Percentiles rank a stretch among this genome's conserved stretches.
Evolutionary conservation across 1,140 invertebrate species (phyloP).

Genomic region (Onthophagus taurus): DNA sequence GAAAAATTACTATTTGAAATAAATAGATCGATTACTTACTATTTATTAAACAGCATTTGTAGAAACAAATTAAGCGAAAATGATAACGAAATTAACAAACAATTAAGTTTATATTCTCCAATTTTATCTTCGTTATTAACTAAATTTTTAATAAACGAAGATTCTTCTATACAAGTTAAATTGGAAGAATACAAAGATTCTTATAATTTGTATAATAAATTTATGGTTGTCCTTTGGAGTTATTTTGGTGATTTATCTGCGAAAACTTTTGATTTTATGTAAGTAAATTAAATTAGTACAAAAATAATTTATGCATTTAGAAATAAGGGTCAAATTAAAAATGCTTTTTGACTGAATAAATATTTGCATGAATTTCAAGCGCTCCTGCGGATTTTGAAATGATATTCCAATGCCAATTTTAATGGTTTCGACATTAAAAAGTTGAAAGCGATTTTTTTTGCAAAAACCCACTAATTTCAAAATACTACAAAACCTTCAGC

Average conservation of each 20-base stretch:
- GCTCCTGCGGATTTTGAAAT: too few relatives aligned
- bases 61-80: neutral
- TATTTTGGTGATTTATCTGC: slow-evolving; percentile 27
- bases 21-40: slow-evolving; percentile 13
- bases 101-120: slow-evolving; percentile 3
- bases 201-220: slow-evolving; percentile 20
- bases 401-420: too few relatives aligned
- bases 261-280: slow-evolving; percentile 25
- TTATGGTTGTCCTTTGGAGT: slow-evolving; percentile 28
- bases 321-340: too few relatives aligned
- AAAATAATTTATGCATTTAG: too few relatives aligned
- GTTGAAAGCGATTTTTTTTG: too few relatives aligned
- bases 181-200: slow-evolving; percentile 26
- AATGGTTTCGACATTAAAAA: too few relatives aligned
- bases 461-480: too few relatives aligned
- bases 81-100: neutral
- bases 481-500: too few relatives aligned
- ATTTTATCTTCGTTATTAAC: slow-evolving; percentile 19
- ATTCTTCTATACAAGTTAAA: slow-evolving; percentile 9
- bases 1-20: slow-evolving; percentile 15
- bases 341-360: too few relatives aligned
- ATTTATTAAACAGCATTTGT: slow-evolving; percentile 15
- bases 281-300: slow-evolving; percentile 12
- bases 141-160: slow-evolving; percentile 17
- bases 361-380: too few relatives aligned